Evolutionary conservation across 2,797 vertebrate genomes (phyloP).

Genomic region (Aratinga solstitialis): DNA sequence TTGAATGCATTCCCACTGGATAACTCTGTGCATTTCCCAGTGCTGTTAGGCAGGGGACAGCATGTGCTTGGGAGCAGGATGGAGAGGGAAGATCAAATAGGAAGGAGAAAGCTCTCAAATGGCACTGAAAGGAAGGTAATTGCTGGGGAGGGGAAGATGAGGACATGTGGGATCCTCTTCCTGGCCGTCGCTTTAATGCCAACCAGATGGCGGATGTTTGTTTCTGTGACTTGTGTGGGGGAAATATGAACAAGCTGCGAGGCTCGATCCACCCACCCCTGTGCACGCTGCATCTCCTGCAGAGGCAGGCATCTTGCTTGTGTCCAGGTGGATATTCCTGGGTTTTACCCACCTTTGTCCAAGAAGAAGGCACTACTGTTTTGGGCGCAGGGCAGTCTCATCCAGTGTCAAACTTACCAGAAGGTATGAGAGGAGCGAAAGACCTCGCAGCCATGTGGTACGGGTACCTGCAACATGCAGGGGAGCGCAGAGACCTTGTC

Average conservation of each 20-base stretch:
- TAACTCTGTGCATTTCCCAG: neutral
- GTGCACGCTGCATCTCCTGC: neutral
- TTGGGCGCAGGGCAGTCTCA: fast-evolving
- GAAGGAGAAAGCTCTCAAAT: neutral
- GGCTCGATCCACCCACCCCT: neutral
- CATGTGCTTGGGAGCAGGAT: neutral
- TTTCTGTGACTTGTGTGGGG: conserved; percentile 9
- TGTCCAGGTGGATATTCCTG: neutral
- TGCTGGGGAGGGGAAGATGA: neutral
- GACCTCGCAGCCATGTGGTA: neutral
- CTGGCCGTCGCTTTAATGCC: neutral
- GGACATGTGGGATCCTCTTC: conserved; percentile 34
- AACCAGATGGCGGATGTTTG: conserved; percentile 56
- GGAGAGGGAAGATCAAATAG: neutral
- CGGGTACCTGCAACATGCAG: fast-evolving
- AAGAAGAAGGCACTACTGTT: neutral
- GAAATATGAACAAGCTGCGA: conserved; percentile 19
- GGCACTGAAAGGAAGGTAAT: neutral
- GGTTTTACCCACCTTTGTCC: fast-evolving
- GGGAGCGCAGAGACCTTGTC: fast-evolving
- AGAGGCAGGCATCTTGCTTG: neutral
- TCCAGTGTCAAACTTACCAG: neutral
- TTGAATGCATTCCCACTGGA: neutral
- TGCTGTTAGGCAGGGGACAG: neutral
- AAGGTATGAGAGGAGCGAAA: neutral